Percentiles rank a stretch among this genome's conserved stretches.
Conservation (phyloP, 92 coral and sea anemone genomes). For the Pocillopora meandrina region DNA sequence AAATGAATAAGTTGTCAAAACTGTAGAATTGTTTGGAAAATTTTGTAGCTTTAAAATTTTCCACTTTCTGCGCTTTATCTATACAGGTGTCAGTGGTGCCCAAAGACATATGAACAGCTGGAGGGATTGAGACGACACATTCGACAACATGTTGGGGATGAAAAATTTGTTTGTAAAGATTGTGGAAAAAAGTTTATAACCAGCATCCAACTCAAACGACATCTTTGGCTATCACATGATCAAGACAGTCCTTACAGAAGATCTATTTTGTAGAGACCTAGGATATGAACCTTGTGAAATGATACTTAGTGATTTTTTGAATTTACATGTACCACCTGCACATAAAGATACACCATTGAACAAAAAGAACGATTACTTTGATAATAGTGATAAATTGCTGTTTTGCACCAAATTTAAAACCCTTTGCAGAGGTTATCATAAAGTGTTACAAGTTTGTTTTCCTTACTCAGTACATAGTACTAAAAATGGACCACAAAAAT, state of each 20-base stretch:
- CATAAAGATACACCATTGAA: too few species aligned
- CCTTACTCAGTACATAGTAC: too few species aligned
- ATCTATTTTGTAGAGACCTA: constrained; percentile 56
- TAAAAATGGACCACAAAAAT: too few species aligned
- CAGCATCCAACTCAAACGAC: constrained; percentile 84
- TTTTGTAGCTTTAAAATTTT: background rate
- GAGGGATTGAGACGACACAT: constrained; percentile 86
- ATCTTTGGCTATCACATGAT: constrained; percentile 86
- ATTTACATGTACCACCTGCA: too few species aligned
- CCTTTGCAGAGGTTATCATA: too few species aligned
- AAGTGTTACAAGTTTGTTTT: too few species aligned
- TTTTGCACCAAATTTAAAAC: too few species aligned
- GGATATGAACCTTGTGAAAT: background rate
- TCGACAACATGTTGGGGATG: constrained; percentile 86
- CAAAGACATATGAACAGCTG: constrained; percentile 86
- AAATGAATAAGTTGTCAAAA: too few species aligned
- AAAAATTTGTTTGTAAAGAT: constrained; percentile 81
- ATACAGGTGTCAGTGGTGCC: constrained; percentile 88
- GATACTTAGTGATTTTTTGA: too few species aligned
- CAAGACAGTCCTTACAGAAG: constrained; percentile 85
- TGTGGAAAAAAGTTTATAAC: constrained; percentile 87
- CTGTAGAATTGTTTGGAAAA: too few species aligned
- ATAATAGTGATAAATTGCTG: too few species aligned
- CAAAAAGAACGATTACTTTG: too few species aligned
- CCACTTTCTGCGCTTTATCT: background rate